These are phyloP conservation scores for Stenichneumon culpator DNA, from an alignment of 2,888 invertebrate genomes.

Conservation along the genomic window DNA sequence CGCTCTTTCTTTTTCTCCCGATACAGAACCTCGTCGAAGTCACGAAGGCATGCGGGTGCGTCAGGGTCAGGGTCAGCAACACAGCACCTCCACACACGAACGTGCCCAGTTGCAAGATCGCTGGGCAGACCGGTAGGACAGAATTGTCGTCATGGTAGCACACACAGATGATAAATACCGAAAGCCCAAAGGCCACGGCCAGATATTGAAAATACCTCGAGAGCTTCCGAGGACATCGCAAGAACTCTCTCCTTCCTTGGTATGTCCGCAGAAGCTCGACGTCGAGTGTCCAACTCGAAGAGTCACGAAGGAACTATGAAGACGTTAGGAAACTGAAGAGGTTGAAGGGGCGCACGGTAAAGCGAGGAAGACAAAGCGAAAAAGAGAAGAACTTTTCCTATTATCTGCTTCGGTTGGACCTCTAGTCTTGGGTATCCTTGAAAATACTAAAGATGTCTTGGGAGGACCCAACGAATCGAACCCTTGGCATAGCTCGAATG, in stretches of 20 bases:
- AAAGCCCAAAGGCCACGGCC: conserved; percentile 73
- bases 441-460: conserved; percentile 51
- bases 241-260: conserved; percentile 70
- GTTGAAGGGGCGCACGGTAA: conserved; percentile 46
- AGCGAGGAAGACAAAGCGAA: conserved; percentile 28
- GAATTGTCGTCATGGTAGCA: conserved; percentile 26
- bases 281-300: conserved; percentile 22
- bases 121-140: not conserved
- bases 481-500: conserved; percentile 17
- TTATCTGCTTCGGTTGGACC: conserved; percentile 44
- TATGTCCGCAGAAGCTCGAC: conserved; percentile 70
- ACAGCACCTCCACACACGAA: not conserved
- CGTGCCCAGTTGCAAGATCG: conserved; percentile 8
- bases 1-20: conserved; percentile 1
- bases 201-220: conserved; percentile 83
- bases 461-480: conserved; percentile 40
- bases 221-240: conserved; percentile 71
- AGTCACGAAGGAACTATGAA: conserved; percentile 54
- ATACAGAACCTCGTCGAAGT: conserved; percentile 26
- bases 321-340: conserved; percentile 61
- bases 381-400: conserved; percentile 61
- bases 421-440: conserved; percentile 20
- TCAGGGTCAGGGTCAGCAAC: conserved; percentile 61
- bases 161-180: conserved; percentile 63
- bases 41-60: conserved; percentile 46